phyloP scores from a whole-genome alignment of 2,888 invertebrate species.

The Steinernema hermaphroditum region DNA sequence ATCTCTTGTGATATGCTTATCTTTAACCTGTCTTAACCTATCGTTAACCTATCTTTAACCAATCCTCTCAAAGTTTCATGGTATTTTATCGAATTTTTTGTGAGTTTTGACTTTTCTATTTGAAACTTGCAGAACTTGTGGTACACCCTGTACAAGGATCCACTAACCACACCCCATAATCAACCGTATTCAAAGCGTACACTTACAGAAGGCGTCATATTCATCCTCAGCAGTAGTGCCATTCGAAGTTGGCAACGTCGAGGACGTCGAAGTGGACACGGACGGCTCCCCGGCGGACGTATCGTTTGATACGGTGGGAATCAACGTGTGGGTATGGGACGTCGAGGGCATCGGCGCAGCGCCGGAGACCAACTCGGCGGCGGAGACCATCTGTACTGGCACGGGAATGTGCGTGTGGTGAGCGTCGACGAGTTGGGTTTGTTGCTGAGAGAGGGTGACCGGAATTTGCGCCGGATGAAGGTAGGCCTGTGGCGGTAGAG shows the following conservation, averaged over 20 bases:
- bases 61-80: no score
- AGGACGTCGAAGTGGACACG: neutral
- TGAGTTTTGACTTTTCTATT: no score
- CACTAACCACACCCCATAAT: no score
- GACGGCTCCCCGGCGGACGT: neutral
- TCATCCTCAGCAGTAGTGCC: neutral
- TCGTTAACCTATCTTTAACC: no score
- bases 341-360: neutral
- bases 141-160: no score
- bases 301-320: neutral
- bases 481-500: neutral
- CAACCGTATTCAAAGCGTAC: no score
- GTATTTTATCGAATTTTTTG: no score
- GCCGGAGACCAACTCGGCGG: neutral
- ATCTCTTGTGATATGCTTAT: no score
- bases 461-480: constrained; percentile 13
- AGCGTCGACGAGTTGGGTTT: neutral
- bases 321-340: neutral
- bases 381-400: constrained; percentile 11
- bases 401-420: constrained; percentile 11
- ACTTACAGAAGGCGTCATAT: constrained; percentile 25
- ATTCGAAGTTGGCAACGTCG: neutral
- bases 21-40: no score
- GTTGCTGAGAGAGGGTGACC: neutral
- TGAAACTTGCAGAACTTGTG: no score